A percentile compares a stretch with the other conserved stretches of the same genome.
phyloP scores from a whole-genome alignment of 2,888 invertebrate genomes.

The Nymphalis urticae region DNA sequence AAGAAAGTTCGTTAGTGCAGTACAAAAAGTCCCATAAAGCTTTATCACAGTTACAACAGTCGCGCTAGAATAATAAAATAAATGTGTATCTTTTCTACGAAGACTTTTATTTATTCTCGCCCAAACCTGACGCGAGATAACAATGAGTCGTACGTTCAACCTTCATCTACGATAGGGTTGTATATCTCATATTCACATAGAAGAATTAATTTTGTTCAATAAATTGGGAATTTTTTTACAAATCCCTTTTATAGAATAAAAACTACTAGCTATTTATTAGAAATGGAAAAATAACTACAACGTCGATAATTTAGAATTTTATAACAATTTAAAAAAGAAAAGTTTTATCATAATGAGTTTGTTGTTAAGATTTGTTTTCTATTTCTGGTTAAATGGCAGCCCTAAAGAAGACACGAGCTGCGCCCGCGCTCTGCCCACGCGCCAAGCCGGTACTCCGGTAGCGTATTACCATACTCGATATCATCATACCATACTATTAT shows the following conservation, averaged over 20 bases:
- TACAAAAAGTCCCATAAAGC: constrained; percentile 75
- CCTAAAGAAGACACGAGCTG: constrained; percentile 44
- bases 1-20: constrained; percentile 68
- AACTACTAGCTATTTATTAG: background rate
- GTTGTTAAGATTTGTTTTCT: background rate
- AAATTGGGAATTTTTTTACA: too few species aligned
- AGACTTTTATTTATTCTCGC: constrained; percentile 75
- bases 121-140: constrained; percentile 73
- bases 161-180: constrained; percentile 50
- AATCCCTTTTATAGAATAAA: too few species aligned
- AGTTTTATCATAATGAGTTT: too few species aligned
- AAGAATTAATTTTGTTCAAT: background rate
- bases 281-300: background rate
- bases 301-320: background rate
- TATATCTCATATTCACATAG: background rate
- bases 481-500: constrained; percentile 38
- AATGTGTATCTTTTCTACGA: constrained; percentile 76
- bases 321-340: too few species aligned
- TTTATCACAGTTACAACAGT: constrained; percentile 69
- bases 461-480: constrained; percentile 46
- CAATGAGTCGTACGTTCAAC: constrained; percentile 75
- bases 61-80: constrained; percentile 75
- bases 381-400: constrained; percentile 31
- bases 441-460: constrained; percentile 38
- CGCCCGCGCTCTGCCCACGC: constrained; percentile 51